Conservation (phyloP, 1,140 invertebrate species). For the Bathynomus jamesi region DNA sequence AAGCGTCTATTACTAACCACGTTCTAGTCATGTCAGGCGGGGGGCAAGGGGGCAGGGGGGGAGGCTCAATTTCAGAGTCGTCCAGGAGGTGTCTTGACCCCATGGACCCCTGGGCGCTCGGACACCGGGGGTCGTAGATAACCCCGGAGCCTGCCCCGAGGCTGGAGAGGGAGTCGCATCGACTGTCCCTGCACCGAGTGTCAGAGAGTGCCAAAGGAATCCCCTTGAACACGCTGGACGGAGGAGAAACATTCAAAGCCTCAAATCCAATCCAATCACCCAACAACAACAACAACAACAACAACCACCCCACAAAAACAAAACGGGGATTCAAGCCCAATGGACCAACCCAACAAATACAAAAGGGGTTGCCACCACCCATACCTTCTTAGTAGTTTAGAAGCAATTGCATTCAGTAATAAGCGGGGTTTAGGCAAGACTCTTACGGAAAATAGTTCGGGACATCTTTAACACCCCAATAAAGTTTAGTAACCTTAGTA, state of each 20-base stretch:
- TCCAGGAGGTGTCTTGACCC: slow-evolving; percentile 44
- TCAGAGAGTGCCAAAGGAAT: slow-evolving; percentile 13
- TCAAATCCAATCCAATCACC: not conserved
- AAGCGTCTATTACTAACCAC: too few species aligned
- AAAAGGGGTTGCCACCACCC: too few species aligned
- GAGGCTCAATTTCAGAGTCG: slow-evolving; percentile 36
- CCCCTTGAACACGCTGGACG: slow-evolving; percentile 31
- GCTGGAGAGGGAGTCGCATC: slow-evolving; percentile 32
- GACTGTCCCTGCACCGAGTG: not conserved
- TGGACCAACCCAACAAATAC: too few species aligned
- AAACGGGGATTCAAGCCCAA: too few species aligned
- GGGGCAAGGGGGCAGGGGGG: slow-evolving; percentile 15
- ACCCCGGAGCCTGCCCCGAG: slow-evolving; percentile 11
- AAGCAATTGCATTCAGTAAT: too few species aligned
- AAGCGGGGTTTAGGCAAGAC: too few species aligned
- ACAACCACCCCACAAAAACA: too few species aligned
- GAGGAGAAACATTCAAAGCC: not conserved
- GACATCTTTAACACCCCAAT: too few species aligned
- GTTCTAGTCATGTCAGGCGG: slow-evolving; percentile 24
- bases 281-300: too few species aligned
- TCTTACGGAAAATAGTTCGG: too few species aligned
- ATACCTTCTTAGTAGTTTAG: too few species aligned
- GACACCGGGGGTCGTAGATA: slow-evolving; percentile 27
- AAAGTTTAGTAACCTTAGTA: too few species aligned
- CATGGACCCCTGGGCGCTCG: slow-evolving; percentile 21